phyloP scores from a whole-genome alignment of 1,140 invertebrate species.

The Drosophila yakuba region DNA sequence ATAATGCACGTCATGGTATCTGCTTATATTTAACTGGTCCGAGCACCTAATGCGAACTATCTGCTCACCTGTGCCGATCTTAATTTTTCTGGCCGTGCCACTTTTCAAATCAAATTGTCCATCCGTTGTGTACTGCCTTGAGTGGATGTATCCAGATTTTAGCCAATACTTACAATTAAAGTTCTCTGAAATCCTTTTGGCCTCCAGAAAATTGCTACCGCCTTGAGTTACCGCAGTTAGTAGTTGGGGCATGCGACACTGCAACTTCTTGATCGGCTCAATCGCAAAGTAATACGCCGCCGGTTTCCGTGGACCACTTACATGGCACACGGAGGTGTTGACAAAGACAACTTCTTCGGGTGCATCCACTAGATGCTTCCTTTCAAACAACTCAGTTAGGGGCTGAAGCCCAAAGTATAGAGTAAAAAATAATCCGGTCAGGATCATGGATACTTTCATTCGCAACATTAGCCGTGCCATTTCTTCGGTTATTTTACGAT shows the following conservation, averaged over 20 bases:
- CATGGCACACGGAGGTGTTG: conserved; percentile 39
- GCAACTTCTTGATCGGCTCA: conserved; percentile 5
- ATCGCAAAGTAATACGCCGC: background rate
- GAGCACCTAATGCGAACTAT: conserved; percentile 26
- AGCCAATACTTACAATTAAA: conserved; percentile 18
- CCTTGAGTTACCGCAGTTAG: background rate
- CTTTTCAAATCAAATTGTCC: conserved; percentile 5
- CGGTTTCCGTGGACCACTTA: background rate
- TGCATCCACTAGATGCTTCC: background rate
- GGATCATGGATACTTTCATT: conserved; percentile 8
- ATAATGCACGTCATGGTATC: conserved; percentile 50
- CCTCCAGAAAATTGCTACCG: conserved; percentile 6
- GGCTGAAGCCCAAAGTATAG: conserved; percentile 20
- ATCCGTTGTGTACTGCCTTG: background rate
- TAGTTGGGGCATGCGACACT: background rate
- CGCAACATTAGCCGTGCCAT: background rate
- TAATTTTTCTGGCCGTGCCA: background rate
- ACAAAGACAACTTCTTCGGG: conserved; percentile 23
- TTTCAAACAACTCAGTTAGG: background rate
- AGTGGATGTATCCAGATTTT: background rate
- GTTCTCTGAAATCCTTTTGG: background rate
- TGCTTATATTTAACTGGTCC: background rate
- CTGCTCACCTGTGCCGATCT: conserved; percentile 13
- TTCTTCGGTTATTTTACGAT: too few relatives aligned
- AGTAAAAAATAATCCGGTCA: conserved; percentile 15